phyloP scores from a whole-genome alignment of 2,113 vertebrate species.

The Xiphophorus hellerii region DNA sequence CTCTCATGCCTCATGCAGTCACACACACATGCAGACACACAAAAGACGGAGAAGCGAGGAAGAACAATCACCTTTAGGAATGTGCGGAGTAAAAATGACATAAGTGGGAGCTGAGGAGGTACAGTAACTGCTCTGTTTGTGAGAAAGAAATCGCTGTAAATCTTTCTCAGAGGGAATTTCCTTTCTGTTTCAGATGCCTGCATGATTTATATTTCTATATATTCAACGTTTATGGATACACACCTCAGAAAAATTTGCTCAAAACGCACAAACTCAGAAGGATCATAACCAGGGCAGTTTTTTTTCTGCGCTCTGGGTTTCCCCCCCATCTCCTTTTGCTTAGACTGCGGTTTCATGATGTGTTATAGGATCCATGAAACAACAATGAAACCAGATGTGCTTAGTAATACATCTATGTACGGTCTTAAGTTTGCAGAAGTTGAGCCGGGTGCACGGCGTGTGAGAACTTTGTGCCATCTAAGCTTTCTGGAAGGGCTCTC shows the following conservation, averaged over 20 bases:
- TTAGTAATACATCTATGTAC: constrained; percentile 67
- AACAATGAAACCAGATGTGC: constrained; percentile 79
- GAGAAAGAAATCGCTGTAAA: constrained; percentile 9
- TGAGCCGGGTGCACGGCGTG: constrained; percentile 37
- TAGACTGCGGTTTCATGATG: constrained; percentile 73
- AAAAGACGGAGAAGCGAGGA: constrained; percentile 32
- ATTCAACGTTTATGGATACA: constrained; percentile 32
- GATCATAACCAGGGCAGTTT: constrained; percentile 45
- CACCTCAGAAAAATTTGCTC: constrained; percentile 26
- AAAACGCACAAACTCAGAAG: constrained; percentile 27
- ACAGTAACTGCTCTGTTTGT: constrained; percentile 32
- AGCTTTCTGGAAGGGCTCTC: constrained; percentile 55
- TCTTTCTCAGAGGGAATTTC: constrained; percentile 15
- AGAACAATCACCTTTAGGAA: constrained; percentile 62
- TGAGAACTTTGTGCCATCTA: constrained; percentile 62
- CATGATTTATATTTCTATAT: constrained; percentile 44
- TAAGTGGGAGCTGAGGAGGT: constrained; percentile 33
- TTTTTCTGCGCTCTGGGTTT: constrained; percentile 64
- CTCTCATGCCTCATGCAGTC: constrained; percentile 61
- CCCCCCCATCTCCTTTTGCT: constrained; percentile 68
- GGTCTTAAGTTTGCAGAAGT: constrained; percentile 68
- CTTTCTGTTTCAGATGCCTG: constrained; percentile 28
- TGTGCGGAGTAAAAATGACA: constrained; percentile 55
- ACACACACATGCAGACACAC: constrained; percentile 6
- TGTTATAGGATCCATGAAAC: constrained; percentile 71